phyloP scores from a whole-genome alignment of 2,113 vertebrate genomes.

The Paralichthys olivaceus region DNA sequence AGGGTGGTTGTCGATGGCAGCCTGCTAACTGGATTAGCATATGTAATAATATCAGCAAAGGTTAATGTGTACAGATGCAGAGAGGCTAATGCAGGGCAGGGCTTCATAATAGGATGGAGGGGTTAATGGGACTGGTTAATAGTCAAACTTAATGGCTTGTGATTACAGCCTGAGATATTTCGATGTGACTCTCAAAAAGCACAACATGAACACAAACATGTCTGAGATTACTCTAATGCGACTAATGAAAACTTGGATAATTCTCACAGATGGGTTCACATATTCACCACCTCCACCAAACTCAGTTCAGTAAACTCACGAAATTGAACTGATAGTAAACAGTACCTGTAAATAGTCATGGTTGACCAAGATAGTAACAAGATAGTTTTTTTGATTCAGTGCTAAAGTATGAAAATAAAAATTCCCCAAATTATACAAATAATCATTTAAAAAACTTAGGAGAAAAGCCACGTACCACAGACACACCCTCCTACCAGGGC shows the following conservation, averaged over 20 bases:
- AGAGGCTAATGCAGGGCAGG: constrained; percentile 62
- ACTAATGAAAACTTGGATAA: background rate
- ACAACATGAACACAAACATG: constrained; percentile 1
- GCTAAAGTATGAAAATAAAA: too few relatives aligned
- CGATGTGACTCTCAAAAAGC: constrained; percentile 32
- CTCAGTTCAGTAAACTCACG: too few relatives aligned
- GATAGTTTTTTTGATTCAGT: too few relatives aligned
- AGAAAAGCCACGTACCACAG: too few relatives aligned
- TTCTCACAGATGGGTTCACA: background rate
- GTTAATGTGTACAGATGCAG: constrained; percentile 69
- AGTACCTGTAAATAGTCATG: too few relatives aligned
- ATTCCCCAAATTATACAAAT: too few relatives aligned
- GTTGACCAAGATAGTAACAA: too few relatives aligned
- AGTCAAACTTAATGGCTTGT: constrained; percentile 52
- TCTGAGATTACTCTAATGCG: background rate
- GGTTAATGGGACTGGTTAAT: constrained; percentile 63
- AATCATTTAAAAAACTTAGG: too few relatives aligned
- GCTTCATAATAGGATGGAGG: constrained; percentile 40
- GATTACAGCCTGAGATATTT: constrained; percentile 48
- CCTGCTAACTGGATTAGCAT: constrained; percentile 70
- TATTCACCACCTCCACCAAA: background rate
- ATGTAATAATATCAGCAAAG: constrained; percentile 67
- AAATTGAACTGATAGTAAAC: too few relatives aligned
- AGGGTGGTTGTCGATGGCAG: constrained; percentile 42
- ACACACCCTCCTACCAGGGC: too few relatives aligned